These are phyloP conservation scores for Pyrrhopygopsis socrates DNA, from an alignment of 2,888 invertebrate genomes.

Conservation along the genomic window DNA sequence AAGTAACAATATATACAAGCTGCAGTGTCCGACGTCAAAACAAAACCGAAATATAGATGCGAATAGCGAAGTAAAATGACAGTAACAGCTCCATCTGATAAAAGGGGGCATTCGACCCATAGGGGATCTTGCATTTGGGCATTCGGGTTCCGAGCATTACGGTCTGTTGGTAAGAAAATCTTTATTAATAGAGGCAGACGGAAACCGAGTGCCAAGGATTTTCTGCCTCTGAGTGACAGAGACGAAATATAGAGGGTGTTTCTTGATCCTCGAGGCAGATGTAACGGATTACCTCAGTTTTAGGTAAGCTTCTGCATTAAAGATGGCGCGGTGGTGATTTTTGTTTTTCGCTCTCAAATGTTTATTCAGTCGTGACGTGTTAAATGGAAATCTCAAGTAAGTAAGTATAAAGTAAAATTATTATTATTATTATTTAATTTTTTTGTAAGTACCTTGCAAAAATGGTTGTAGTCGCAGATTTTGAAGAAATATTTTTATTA, in stretches of 20 bases:
- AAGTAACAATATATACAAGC: too few relatives aligned
- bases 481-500: too few relatives aligned
- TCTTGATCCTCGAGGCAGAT: constrained; percentile 85
- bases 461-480: too few relatives aligned
- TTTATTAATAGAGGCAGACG: constrained; percentile 92
- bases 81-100: constrained; percentile 90
- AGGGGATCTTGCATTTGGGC: not conserved
- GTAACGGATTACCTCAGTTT: constrained; percentile 82
- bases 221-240: constrained; percentile 88
- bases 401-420: too few relatives aligned
- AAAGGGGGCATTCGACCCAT: constrained; percentile 83
- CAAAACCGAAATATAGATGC: too few relatives aligned
- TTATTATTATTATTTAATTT: too few relatives aligned
- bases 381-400: not conserved
- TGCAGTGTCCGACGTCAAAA: too few relatives aligned
- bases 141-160: constrained; percentile 79
- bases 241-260: constrained; percentile 87
- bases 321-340: constrained; percentile 43
- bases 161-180: constrained; percentile 91
- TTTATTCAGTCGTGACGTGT: constrained; percentile 10
- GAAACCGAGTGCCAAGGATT: constrained; percentile 83
- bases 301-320: constrained; percentile 42
- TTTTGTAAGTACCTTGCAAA: too few relatives aligned
- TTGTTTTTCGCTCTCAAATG: constrained; percentile 20
- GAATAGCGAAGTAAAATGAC: constrained; percentile 91